Conservation (phyloP, 1,140 invertebrate species). For the Aphelinus atriplicis region DNA sequence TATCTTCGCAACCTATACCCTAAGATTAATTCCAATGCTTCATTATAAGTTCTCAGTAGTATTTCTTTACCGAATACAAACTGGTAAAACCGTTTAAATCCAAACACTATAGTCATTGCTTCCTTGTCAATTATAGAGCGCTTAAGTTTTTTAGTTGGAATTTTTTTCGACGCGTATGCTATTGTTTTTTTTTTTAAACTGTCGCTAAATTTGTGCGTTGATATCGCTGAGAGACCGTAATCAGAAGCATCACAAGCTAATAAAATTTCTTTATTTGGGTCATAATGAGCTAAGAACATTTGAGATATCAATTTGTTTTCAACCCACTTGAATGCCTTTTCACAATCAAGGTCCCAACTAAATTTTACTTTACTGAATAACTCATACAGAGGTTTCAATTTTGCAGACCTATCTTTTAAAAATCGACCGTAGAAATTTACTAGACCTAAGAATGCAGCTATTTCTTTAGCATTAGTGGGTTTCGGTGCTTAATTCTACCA, state of each 20-base stretch:
- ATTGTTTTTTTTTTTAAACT: constrained; percentile 47
- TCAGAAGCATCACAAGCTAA: constrained; percentile 51
- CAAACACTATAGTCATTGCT: constrained; percentile 52
- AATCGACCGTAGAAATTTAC: constrained; percentile 42
- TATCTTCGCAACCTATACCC: constrained; percentile 11
- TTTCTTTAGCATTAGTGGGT: constrained; percentile 33
- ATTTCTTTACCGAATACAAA: constrained; percentile 61
- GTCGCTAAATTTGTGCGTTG: constrained; percentile 46
- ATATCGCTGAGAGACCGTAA: constrained; percentile 49
- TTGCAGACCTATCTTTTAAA: constrained; percentile 29
- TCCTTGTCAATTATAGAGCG: constrained; percentile 25
- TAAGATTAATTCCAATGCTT: neutral
- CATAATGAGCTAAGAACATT: constrained; percentile 43
- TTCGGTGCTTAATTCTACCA: constrained; percentile 42
- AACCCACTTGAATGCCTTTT: constrained; percentile 41
- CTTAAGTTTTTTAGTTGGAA: constrained; percentile 20
- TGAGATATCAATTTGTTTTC: constrained; percentile 44
- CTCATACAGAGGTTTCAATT: constrained; percentile 37
- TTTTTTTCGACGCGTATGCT: constrained; percentile 47
- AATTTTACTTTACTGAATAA: constrained; percentile 24
- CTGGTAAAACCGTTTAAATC: constrained; percentile 56
- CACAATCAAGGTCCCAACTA: constrained; percentile 20
- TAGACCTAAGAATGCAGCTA: constrained; percentile 35
- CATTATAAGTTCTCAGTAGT: constrained; percentile 38
- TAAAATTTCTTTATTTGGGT: constrained; percentile 25